A percentile compares a stretch with the other conserved stretches of the same genome.
phyloP scores from a whole-genome alignment of 2,888 invertebrate genomes.

The Pocota personata region DNA sequence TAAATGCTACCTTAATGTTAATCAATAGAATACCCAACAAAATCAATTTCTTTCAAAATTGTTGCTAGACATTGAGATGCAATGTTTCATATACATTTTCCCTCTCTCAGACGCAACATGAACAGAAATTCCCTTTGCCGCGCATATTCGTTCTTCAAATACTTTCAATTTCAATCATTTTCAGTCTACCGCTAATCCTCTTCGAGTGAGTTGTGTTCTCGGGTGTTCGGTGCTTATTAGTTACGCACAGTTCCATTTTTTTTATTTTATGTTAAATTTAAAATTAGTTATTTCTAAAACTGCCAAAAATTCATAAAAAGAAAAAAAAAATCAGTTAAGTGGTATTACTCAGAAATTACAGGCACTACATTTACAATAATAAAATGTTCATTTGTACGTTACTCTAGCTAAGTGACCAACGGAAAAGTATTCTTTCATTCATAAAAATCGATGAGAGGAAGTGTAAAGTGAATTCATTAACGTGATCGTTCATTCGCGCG shows the following conservation, averaged over 20 bases:
- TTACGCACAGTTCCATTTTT: background rate
- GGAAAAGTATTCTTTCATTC: slow-evolving; percentile 49
- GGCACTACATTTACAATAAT: background rate
- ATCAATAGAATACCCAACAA: background rate
- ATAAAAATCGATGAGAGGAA: slow-evolving; percentile 43
- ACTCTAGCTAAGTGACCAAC: background rate
- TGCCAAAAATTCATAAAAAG: background rate
- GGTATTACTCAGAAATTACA: background rate
- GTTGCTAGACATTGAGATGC: background rate
- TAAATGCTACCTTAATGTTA: background rate
- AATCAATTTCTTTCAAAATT: background rate
- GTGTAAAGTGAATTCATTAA: slow-evolving; percentile 33
- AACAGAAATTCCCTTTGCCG: background rate
- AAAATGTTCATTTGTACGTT: background rate
- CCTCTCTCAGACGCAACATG: slow-evolving; percentile 16
- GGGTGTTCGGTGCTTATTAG: background rate
- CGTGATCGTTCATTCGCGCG: slow-evolving; percentile 21
- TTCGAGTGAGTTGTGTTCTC: background rate
- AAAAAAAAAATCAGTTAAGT: background rate
- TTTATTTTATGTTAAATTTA: background rate
- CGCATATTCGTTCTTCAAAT: slow-evolving; percentile 19
- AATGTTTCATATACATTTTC: slow-evolving; percentile 31
- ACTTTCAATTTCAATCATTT: slow-evolving; percentile 62
- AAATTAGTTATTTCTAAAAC: background rate
- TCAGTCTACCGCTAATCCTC: slow-evolving; percentile 50